Percentiles rank a stretch among this genome's conserved stretches.
Evolutionary conservation across 2,888 invertebrate species (phyloP).

Genomic region (Drosophila picticornis): DNA sequence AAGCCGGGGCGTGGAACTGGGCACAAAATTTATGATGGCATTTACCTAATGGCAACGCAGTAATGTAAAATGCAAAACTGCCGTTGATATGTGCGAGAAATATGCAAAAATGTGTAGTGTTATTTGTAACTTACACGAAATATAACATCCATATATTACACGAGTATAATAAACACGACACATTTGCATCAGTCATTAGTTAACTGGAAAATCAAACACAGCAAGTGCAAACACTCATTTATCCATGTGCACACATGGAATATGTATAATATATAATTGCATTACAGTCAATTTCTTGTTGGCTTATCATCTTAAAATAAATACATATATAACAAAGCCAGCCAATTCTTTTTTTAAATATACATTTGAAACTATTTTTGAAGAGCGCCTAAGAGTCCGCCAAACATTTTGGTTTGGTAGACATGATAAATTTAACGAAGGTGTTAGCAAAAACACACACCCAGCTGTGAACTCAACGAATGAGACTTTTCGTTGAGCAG

Average conservation of each 20-base stretch:
- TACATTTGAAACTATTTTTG: background rate
- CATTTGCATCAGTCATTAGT: conserved; percentile 23
- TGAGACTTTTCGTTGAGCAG: background rate
- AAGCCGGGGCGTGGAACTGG: conserved; percentile 10
- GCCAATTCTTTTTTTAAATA: background rate
- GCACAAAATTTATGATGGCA: conserved; percentile 73
- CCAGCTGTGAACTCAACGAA: background rate
- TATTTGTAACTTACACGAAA: conserved; percentile 73
- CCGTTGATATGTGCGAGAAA: conserved; percentile 21
- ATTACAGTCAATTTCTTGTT: background rate
- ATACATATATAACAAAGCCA: background rate
- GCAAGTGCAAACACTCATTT: background rate
- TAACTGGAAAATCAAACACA: background rate
- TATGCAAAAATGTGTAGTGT: conserved; percentile 69
- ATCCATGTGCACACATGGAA: background rate
- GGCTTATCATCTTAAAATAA: background rate
- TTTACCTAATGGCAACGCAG: conserved; percentile 67
- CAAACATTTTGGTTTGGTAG: background rate
- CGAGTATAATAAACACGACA: conserved; percentile 13
- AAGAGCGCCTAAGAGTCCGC: conserved; percentile 10
- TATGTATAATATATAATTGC: background rate
- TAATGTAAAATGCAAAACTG: conserved; percentile 49
- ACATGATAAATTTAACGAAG: background rate
- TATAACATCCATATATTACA: conserved; percentile 50
- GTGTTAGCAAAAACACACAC: background rate